Evolutionary conservation across 2,113 vertebrate genomes (phyloP), one percentile per base, ranked within the genome.

Genomic region (Chloebia gouldiae): DNA sequence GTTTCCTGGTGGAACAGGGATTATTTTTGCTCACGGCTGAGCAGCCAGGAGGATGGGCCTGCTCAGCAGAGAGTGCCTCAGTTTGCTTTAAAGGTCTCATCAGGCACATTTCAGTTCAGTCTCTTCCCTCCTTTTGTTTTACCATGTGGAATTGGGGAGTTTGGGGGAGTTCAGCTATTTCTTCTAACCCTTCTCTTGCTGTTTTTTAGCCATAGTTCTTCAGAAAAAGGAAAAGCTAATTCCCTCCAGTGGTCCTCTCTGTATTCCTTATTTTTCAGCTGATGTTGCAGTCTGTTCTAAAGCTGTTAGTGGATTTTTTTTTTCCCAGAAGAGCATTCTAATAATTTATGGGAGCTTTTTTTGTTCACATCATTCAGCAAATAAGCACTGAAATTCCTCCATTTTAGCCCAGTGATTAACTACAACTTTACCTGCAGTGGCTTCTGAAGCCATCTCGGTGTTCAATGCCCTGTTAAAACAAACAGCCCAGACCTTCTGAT

Each of bases 381-480:
- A 45, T 63, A 93, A 96, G 79, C 97, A 84, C 86, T 81, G 90
- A 94, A 89, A 68, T 60, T 66, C 76, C 94, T 94, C 81, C 73
- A 40, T 60, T 60, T 75, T 28, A 78, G 39, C 69, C 82, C 80
- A 35, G 4, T 53, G 84, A 75, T 96, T 94, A 83, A 76, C 96
- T 70, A 49, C 90, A 77, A 81, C 85, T 93, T 95, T 90, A 85
- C 61, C 44, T 59, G 73, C 90, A 85, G 92, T 79, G 92, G 93
- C 73, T 79, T 94, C 53, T 72, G 94, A 96, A 93, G 70, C 93
- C 96, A 90, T 86, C 91, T 54, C 42, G 7, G 64, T 88, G 92
- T 95, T 85, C 37, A 30, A 90, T 94, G 93, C 97, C 95, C 68
- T 89, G 72, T 96, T 94, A 35, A 77, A 44, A 42, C 71, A 94